A percentile compares a stretch with the other conserved stretches of the same genome.
These are phyloP conservation scores for Hypsopygia costalis DNA, from an alignment of 2,888 invertebrate species.

Conservation along the genomic window DNA sequence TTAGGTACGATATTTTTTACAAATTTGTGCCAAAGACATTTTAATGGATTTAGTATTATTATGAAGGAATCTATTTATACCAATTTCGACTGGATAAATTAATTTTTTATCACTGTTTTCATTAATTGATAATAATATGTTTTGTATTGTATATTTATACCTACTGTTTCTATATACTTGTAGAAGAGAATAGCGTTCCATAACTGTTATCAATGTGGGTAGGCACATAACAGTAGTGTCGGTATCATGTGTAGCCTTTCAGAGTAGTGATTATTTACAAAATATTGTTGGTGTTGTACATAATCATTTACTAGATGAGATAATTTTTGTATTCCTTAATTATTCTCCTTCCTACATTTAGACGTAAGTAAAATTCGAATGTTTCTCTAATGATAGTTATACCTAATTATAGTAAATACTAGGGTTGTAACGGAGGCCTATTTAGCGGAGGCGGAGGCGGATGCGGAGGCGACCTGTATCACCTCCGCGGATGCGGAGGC, in stretches of 20 bases:
- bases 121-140: no score
- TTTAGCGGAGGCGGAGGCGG: no score
- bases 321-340: conserved; percentile 65
- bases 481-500: no score
- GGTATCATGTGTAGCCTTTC: conserved; percentile 37
- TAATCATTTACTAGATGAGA: conserved; percentile 26
- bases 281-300: conserved; percentile 37
- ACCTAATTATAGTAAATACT: no score
- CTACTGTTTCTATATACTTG: no score
- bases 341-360: conserved; percentile 56
- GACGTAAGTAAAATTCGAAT: conserved; percentile 24
- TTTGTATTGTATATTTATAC: no score
- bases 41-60: conserved; percentile 4
- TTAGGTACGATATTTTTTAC: conserved; percentile 6
- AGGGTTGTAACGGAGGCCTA: no score
- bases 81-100: not conserved
- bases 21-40: conserved; percentile 10
- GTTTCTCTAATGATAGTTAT: conserved; percentile 3
- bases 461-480: no score
- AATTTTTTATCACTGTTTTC: not conserved
- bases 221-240: conserved; percentile 12
- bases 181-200: no score
- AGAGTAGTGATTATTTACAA: conserved; percentile 47
- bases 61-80: not conserved
- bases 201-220: no score